phyloP scores from a whole-genome alignment of 1,140 invertebrate genomes.

The Lucilia sericata region DNA sequence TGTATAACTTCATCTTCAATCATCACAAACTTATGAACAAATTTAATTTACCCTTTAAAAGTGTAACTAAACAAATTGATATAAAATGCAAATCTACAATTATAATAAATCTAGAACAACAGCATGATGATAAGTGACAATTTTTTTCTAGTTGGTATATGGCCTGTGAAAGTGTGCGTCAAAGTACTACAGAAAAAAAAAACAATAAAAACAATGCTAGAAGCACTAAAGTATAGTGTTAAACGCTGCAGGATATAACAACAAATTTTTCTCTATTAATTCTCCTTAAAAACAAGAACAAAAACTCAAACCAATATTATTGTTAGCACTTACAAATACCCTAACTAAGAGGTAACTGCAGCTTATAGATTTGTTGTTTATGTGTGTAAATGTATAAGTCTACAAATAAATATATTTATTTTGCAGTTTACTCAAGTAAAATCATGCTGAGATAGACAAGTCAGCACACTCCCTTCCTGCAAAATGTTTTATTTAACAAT shows the following conservation, averaged over 20 bases:
- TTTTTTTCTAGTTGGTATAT: not conserved
- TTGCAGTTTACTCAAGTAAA: slow-evolving; percentile 6
- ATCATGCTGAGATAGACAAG: slow-evolving; percentile 13
- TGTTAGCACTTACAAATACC: no score
- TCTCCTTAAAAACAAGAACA: no score
- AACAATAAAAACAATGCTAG: not conserved
- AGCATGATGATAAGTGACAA: not conserved
- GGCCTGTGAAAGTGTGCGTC: not conserved
- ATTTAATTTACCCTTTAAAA: not conserved
- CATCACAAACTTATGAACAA: not conserved
- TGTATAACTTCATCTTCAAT: no score
- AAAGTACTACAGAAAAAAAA: not conserved
- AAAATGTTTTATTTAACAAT: slow-evolving; percentile 3
- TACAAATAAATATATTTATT: not conserved
- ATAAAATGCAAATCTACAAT: not conserved
- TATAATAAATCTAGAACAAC: not conserved
- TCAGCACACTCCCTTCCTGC: not conserved
- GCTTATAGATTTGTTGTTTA: no score
- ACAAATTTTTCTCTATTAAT: not conserved
- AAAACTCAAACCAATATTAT: no score
- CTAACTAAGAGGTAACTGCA: no score
- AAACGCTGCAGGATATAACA: slow-evolving; percentile 31
- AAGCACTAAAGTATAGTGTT: not conserved
- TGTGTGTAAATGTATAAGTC: no score
- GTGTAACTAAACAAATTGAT: not conserved